phyloP scores from a whole-genome alignment of 2,113 vertebrate genomes.

The Lichenostomus cassidix region DNA sequence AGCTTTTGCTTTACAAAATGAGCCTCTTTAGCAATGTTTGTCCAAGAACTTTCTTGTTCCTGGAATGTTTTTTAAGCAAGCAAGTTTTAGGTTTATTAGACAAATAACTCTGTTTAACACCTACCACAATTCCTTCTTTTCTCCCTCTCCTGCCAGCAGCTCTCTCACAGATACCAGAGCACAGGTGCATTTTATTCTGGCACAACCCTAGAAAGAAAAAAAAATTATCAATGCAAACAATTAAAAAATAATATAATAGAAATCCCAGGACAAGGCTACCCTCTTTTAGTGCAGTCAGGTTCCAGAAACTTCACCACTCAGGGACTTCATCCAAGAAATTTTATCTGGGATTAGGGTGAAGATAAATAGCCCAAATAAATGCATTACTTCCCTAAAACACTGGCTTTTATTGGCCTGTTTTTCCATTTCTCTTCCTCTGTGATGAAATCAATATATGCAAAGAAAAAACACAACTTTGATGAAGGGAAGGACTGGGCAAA shows the following conservation, averaged over 20 bases:
- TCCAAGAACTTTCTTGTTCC: not conserved
- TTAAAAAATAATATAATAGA: not conserved
- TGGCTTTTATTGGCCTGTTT: not conserved
- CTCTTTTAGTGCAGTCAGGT: not conserved
- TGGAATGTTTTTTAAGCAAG: not conserved
- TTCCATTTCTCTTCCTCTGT: not conserved
- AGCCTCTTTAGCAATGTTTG: not conserved
- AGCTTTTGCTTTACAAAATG: not conserved
- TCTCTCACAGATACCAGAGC: not conserved
- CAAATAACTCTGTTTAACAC: not conserved
- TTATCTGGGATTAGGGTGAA: constrained; percentile 32
- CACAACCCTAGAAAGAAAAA: not conserved
- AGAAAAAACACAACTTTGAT: not conserved
- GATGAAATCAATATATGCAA: not conserved
- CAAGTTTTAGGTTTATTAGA: not conserved
- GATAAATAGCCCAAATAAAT: constrained; percentile 40
- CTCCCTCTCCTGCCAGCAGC: not conserved
- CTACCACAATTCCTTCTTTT: not conserved
- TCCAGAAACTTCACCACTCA: not conserved
- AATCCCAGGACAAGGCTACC: not conserved
- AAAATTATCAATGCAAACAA: not conserved
- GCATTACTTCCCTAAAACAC: not conserved
- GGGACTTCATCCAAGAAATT: not conserved
- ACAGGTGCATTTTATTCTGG: not conserved
- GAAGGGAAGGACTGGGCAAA: not conserved